These are phyloP conservation scores for Cichladusa arquata DNA, from an alignment of 2,113 vertebrate species.

Conservation along the genomic window DNA sequence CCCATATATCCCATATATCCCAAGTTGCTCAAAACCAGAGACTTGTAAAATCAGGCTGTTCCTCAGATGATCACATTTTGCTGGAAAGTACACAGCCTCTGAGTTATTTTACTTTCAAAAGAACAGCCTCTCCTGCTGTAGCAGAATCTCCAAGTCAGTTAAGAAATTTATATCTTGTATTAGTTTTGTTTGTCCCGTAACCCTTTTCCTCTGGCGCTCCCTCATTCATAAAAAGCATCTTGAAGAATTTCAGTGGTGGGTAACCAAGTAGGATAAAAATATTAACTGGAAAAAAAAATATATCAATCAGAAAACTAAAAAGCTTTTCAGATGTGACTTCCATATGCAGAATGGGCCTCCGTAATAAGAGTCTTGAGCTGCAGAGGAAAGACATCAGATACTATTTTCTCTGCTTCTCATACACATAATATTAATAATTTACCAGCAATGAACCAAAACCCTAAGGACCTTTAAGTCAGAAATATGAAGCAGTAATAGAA, in stretches of 20 bases:
- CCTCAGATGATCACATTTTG: not conserved
- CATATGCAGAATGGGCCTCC: not conserved
- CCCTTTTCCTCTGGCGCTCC: not conserved
- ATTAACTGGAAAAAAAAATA: not conserved
- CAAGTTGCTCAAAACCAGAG: not conserved
- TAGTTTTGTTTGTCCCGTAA: not conserved
- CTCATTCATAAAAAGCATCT: not conserved
- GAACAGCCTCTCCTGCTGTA: not conserved
- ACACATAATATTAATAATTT: slow-evolving; percentile 28
- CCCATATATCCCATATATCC: not conserved
- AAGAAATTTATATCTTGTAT: not conserved
- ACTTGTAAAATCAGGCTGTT: not conserved
- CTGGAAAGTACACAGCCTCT: not conserved
- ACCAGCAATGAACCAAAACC: not conserved
- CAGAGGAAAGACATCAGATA: not conserved
- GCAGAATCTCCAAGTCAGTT: not conserved
- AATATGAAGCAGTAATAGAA: not conserved
- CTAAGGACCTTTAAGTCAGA: not conserved
- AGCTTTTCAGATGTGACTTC: not conserved
- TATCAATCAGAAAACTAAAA: not conserved
- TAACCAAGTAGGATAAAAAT: not conserved
- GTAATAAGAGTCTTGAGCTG: not conserved
- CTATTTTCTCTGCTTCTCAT: not conserved
- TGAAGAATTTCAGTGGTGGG: not conserved
- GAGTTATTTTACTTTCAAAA: not conserved